Evolutionary conservation across 2,797 vertebrate genomes (phyloP), one percentile per base, ranked within the genome.

Genomic region (Lepilemur septentrionalis): DNA sequence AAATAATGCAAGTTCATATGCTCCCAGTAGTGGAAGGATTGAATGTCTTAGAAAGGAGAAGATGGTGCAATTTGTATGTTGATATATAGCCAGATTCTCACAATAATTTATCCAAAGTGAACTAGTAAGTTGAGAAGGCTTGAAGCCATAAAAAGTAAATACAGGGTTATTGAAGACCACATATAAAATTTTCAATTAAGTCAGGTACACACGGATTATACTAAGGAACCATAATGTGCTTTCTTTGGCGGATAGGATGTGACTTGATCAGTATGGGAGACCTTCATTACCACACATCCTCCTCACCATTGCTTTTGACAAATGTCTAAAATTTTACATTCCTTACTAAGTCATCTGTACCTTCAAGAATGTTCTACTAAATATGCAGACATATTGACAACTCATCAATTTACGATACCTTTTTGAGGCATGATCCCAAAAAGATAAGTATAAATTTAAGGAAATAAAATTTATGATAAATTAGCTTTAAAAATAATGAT

Each of bases 81-180:
- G 72, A 96, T 86, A 52, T 70, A 95, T 88, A 95, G 70, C 32
- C 65, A 76, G 25, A 59, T 81, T 38, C 43, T 79, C 30, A 55
- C 75, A 96, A 93, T 96, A 85, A 89, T 75, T 94, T 96, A 92
- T 61, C 67, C 73, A 94, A 72, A 59, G 38, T 92, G 84, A 97
- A 69, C 12, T 50, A 38, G 90, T 91, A 75, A 46, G 55, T 57
- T 91, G 65, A 67, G 92, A 94, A 59, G 63, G 38, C 38, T 91
- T 57, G 43, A 86, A 96, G n/a, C 72, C 25, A 50, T 72, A 87
- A 52, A 15, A 79, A 94, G 35, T 30, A 65, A 80, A 80, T 65
- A 59, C 57, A 91, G n/a, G 14, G 17, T 61, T 50, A 72, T 50
- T 79, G 41, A 91, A 76, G 78, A 97, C 67, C 28, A 70, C 12